Percentiles rank a stretch among this genome's conserved stretches.
Conservation (phyloP, 2,113 vertebrate species). For the Mirza zaza region DNA sequence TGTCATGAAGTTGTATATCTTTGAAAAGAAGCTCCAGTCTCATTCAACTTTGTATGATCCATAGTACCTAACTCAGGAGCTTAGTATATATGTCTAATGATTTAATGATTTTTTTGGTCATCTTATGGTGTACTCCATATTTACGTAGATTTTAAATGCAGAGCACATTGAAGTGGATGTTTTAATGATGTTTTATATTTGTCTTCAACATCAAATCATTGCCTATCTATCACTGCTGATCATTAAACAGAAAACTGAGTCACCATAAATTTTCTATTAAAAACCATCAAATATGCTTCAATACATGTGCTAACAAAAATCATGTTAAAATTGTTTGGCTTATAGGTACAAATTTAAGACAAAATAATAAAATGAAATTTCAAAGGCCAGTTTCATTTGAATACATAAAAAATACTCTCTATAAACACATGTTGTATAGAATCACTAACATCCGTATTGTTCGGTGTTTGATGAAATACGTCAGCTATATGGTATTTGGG, state of each 20-base stretch:
- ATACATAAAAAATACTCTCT: background rate
- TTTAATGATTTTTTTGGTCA: background rate
- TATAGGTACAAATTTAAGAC: background rate
- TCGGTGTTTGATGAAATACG: background rate
- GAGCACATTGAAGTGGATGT: background rate
- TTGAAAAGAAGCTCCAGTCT: background rate
- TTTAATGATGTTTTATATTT: background rate
- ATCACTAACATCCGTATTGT: background rate
- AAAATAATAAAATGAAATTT: slow-evolving; percentile 20
- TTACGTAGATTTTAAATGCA: background rate
- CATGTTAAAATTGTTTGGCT: background rate
- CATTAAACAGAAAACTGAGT: background rate
- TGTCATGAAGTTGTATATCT: background rate
- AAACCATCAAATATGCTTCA: background rate
- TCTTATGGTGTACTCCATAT: background rate
- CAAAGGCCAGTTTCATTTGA: background rate
- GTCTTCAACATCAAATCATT: background rate
- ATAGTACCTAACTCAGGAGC: background rate
- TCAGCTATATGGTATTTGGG: background rate
- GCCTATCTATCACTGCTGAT: background rate
- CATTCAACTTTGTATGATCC: background rate
- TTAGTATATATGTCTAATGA: background rate
- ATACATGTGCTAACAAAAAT: background rate
- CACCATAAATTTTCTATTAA: background rate
- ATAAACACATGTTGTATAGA: background rate